A percentile compares a stretch with the other conserved stretches of the same genome.
phyloP scores from a whole-genome alignment of 2,888 invertebrate species.

The Gerris lacustris region DNA sequence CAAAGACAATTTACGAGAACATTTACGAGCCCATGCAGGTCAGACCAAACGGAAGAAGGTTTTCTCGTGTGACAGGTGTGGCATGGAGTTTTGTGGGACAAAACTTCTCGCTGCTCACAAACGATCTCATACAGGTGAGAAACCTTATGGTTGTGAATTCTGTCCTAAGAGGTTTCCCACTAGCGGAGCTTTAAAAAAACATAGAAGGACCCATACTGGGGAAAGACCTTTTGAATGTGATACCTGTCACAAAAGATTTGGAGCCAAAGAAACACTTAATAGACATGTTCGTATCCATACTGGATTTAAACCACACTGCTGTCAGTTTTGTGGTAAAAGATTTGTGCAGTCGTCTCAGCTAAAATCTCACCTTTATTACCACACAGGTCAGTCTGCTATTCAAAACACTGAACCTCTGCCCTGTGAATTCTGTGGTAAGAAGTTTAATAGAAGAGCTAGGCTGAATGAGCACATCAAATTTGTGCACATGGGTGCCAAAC shows the following conservation, averaged over 20 bases:
- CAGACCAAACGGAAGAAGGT: constrained; percentile 45
- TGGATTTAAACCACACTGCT: constrained; percentile 43
- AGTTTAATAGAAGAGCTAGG: constrained; percentile 43
- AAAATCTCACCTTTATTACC: constrained; percentile 62
- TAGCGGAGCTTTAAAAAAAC: constrained; percentile 63
- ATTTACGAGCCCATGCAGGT: constrained; percentile 53
- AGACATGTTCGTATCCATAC: constrained; percentile 60
- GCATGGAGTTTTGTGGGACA: constrained; percentile 52
- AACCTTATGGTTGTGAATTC: constrained; percentile 56
- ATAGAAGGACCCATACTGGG: constrained; percentile 47
- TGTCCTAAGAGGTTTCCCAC: constrained; percentile 63
- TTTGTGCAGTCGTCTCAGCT: constrained; percentile 75
- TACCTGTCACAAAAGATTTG: constrained; percentile 63
- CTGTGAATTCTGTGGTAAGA: constrained; percentile 48
- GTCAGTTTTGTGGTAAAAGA: constrained; percentile 58
- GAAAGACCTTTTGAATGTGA: constrained; percentile 54
- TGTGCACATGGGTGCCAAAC: constrained; percentile 50
- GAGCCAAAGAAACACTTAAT: constrained; percentile 70
- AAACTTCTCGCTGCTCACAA: constrained; percentile 50
- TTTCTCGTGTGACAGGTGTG: constrained; percentile 50
- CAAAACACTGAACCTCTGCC: constrained; percentile 40
- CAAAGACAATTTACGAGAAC: constrained; percentile 60
- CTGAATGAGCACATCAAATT: constrained; percentile 45
- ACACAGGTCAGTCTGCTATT: constrained; percentile 41
- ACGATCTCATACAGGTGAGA: constrained; percentile 52